Conservation (phyloP, 1,140 invertebrate genomes). For the Caerostris darwini region DNA sequence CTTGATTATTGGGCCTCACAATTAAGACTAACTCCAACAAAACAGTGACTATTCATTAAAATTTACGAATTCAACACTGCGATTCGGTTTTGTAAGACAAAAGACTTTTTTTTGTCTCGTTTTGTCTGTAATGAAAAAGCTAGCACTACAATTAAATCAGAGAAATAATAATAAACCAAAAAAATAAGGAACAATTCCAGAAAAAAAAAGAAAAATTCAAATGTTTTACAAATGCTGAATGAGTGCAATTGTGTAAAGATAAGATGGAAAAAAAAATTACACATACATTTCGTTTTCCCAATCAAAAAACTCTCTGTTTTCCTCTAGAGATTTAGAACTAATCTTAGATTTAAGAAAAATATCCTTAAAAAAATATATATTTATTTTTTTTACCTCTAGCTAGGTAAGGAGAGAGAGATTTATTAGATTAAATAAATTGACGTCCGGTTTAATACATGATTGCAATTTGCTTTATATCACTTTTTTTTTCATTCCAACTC, state of each 20-base stretch:
- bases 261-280: not conserved
- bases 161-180: not conserved
- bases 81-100: slow-evolving; percentile 21
- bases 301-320: slow-evolving; percentile 29
- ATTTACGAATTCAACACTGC: slow-evolving; percentile 54
- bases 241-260: slow-evolving; percentile 32
- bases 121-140: slow-evolving; percentile 26
- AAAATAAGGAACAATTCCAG: not conserved
- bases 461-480: not conserved
- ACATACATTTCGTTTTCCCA: not conserved
- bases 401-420: slow-evolving; percentile 54
- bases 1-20: not conserved
- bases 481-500: not conserved
- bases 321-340: slow-evolving; percentile 50
- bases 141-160: slow-evolving; percentile 3
- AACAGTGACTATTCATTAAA: slow-evolving; percentile 24
- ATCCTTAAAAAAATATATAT: slow-evolving; percentile 23
- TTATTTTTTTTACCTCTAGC: not conserved
- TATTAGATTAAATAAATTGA: slow-evolving; percentile 73
- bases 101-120: slow-evolving; percentile 33
- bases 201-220: not conserved
- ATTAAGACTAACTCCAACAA: slow-evolving; percentile 25
- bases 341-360: slow-evolving; percentile 30
- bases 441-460: slow-evolving; percentile 50
- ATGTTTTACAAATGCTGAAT: slow-evolving; percentile 9